phyloP scores from a whole-genome alignment of 2,797 vertebrate species.

The Sebastes steindachneri region DNA sequence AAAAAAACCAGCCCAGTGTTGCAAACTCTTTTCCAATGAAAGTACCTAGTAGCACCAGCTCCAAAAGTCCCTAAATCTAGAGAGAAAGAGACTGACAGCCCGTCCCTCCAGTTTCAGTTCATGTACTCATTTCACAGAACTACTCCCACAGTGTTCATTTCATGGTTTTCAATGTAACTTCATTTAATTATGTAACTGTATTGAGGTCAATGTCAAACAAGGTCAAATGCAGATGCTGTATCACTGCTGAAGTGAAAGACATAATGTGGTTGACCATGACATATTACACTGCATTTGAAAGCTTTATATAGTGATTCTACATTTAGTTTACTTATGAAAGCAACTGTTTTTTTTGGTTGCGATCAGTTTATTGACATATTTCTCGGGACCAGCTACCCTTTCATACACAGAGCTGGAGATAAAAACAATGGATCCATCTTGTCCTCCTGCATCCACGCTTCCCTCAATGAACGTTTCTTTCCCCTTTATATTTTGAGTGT shows the following conservation, averaged over 20 bases:
- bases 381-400: not conserved
- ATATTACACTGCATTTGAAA: not conserved
- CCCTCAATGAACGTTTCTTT: not conserved
- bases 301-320: not conserved
- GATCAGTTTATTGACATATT: not conserved
- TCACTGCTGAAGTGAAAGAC: not conserved
- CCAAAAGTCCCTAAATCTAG: too few species aligned
- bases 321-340: not conserved
- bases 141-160: not conserved
- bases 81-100: too few species aligned
- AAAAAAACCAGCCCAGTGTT: too few species aligned
- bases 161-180: not conserved
- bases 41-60: too few species aligned
- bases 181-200: not conserved
- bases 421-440: not conserved
- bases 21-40: too few species aligned
- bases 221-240: not conserved
- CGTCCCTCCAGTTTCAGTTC: not conserved
- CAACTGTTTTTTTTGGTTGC: not conserved
- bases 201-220: constrained; percentile 11
- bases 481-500: constrained; percentile 24
- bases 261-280: not conserved
- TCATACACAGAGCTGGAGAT: not conserved
- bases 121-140: not conserved
- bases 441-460: not conserved